Evolutionary conservation across 1,140 invertebrate species (phyloP).

Genomic region (Caenorhabditis inopinata): DNA sequence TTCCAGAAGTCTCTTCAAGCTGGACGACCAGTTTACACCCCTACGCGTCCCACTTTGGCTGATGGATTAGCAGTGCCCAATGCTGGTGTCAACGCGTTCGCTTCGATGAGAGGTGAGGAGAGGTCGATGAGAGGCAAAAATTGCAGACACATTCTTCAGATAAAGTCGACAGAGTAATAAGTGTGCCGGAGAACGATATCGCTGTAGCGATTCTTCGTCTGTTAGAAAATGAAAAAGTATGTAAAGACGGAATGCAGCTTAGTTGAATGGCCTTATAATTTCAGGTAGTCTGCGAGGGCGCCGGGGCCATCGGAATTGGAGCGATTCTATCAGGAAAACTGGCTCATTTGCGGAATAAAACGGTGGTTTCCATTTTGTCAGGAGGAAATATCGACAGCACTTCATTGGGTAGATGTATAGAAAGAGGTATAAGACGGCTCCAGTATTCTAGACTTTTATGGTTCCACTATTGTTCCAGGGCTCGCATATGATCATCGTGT

Average conservation of each 20-base stretch:
- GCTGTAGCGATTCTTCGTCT: conserved; percentile 82
- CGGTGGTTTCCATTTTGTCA: conserved; percentile 79
- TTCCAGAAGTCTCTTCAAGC: conserved; percentile 45
- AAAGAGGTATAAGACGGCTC: conserved; percentile 73
- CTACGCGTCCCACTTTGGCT: conserved; percentile 35
- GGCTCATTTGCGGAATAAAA: conserved; percentile 73
- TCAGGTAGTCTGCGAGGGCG: conserved; percentile 81
- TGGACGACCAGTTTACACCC: conserved; percentile 36
- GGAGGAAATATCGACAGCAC: conserved; percentile 91
- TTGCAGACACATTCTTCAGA: conserved; percentile 69
- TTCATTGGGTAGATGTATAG: conserved; percentile 79
- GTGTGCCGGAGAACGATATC: conserved; percentile 71
- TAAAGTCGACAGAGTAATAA: conserved; percentile 48
- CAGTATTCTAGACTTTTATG: background rate
- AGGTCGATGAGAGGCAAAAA: conserved; percentile 73
- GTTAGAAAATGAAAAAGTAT: conserved; percentile 79
- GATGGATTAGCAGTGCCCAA: conserved; percentile 77
- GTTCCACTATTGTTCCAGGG: background rate
- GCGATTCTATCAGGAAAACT: conserved; percentile 79
- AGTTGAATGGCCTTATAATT: background rate
- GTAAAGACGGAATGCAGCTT: background rate
- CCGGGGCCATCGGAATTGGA: conserved; percentile 80
- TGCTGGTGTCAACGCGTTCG: conserved; percentile 82
- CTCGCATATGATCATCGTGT: conserved; percentile 81
- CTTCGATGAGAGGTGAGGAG: conserved; percentile 71